Conservation (phyloP, 2,888 invertebrate species). For the Electrophaes corylata region DNA sequence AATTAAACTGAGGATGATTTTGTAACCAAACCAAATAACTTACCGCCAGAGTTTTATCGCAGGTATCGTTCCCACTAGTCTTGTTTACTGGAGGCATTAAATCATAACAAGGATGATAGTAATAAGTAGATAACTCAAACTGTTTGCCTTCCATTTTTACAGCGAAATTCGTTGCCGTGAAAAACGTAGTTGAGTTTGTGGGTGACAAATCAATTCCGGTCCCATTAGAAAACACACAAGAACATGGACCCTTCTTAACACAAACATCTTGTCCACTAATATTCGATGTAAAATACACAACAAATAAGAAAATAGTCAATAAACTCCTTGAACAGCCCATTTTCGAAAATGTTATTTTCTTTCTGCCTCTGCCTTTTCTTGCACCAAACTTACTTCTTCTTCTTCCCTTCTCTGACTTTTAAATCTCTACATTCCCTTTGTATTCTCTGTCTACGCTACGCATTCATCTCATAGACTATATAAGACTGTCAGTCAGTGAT, state of each 20-base stretch:
- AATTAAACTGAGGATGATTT: slow-evolving; percentile 23
- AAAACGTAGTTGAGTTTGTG: slow-evolving; percentile 54
- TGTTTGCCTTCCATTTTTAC: slow-evolving; percentile 46
- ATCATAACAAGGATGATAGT: slow-evolving; percentile 74
- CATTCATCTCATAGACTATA: too few species aligned
- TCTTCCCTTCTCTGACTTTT: too few species aligned
- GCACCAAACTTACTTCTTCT: too few species aligned
- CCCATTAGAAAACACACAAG: slow-evolving; percentile 76
- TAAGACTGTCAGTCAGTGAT: too few species aligned
- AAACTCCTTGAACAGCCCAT: slow-evolving; percentile 48
- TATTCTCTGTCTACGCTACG: too few species aligned
- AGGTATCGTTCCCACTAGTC: slow-evolving; percentile 47
- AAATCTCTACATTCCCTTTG: too few species aligned
- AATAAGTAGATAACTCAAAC: slow-evolving; percentile 62
- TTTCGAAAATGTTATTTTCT: neutral
- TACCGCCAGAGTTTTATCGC: slow-evolving; percentile 58
- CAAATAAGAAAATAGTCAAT: slow-evolving; percentile 42
- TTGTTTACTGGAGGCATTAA: slow-evolving; percentile 43
- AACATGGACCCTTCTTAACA: slow-evolving; percentile 64
- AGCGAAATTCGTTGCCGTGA: slow-evolving; percentile 53
- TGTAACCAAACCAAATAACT: slow-evolving; percentile 37
- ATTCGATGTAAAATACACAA: slow-evolving; percentile 42
- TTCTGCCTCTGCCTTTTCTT: too few species aligned
- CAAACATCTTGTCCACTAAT: slow-evolving; percentile 59
- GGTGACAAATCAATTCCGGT: slow-evolving; percentile 76